Conservation (phyloP, 2,797 vertebrate genomes). For the Sebastiscus albofasciatus region DNA sequence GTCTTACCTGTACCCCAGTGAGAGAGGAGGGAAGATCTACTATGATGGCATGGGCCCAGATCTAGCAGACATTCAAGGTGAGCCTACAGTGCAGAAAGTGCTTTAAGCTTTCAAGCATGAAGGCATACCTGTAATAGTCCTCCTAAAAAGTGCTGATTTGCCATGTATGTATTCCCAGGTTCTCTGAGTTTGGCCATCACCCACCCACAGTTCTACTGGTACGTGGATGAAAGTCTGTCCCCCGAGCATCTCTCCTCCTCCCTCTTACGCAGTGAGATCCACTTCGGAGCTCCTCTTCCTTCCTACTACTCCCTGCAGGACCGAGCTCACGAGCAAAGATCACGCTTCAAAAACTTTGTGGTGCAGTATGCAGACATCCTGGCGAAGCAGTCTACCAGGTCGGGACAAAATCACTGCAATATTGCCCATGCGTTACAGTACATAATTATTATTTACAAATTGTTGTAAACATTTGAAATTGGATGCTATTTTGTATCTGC, state of each 20-base stretch:
- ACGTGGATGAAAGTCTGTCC: slow-evolving; percentile 93
- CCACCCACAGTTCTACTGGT: slow-evolving; percentile 99
- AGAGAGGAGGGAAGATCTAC: slow-evolving; percentile 95
- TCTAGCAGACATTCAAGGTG: slow-evolving; percentile 94
- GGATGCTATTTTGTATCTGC: not conserved
- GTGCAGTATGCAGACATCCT: slow-evolving; percentile 93
- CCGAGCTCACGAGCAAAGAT: slow-evolving; percentile 91
- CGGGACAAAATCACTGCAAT: slow-evolving; percentile 22
- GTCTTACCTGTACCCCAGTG: slow-evolving; percentile 97
- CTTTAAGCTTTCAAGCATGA: not conserved
- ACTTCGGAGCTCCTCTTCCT: slow-evolving; percentile 94
- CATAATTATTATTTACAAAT: not conserved
- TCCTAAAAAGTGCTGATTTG: slow-evolving; percentile 17
- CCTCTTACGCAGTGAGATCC: slow-evolving; percentile 93
- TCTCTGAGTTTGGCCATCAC: slow-evolving; percentile 96
- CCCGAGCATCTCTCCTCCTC: slow-evolving; percentile 92
- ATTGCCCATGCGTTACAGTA: not conserved
- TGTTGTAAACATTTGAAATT: not conserved
- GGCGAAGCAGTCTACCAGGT: slow-evolving; percentile 97
- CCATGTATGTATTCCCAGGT: slow-evolving; percentile 75
- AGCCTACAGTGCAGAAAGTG: slow-evolving; percentile 37
- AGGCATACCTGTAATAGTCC: not conserved
- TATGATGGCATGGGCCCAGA: slow-evolving; percentile 98
- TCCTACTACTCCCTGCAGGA: slow-evolving; percentile 95
- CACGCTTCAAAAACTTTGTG: slow-evolving; percentile 93